These are phyloP conservation scores for Argynnis bischoffii DNA, from an alignment of 2,888 invertebrate species.

Conservation along the genomic window DNA sequence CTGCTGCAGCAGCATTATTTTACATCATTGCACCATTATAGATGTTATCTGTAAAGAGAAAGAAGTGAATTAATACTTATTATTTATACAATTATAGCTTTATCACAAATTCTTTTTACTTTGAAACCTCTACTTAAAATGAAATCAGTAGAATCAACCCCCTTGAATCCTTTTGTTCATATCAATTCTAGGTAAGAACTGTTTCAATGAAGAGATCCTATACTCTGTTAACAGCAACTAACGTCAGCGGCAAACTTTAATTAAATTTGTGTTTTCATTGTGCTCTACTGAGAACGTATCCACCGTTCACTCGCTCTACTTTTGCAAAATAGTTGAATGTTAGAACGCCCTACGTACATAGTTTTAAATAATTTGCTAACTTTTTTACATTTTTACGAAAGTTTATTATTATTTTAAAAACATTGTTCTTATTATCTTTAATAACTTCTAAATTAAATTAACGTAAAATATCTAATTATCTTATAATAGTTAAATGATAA, in stretches of 20 bases:
- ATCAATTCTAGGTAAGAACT: conserved; percentile 9
- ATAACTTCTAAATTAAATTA: neutral
- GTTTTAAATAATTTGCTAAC: neutral
- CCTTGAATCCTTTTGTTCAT: neutral
- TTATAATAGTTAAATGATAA: neutral
- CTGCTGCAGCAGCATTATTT: conserved; percentile 79
- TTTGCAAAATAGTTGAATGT: conserved; percentile 20
- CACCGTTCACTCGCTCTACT: conserved; percentile 13
- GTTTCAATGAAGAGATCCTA: conserved; percentile 24
- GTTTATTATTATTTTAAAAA: neutral
- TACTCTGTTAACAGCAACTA: conserved; percentile 23
- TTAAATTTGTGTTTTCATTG: conserved; percentile 32
- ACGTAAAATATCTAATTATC: conserved; percentile 1
- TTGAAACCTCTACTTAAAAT: neutral
- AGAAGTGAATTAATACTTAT: conserved; percentile 9
- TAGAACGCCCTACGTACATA: neutral
- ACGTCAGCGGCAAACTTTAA: conserved; percentile 26
- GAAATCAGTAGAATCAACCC: neutral
- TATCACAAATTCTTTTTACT: neutral
- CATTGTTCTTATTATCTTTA: neutral
- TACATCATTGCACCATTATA: conserved; percentile 72
- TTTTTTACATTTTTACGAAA: neutral
- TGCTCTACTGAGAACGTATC: conserved; percentile 25
- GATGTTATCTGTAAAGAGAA: conserved; percentile 57
- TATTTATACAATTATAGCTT: neutral